phyloP scores from a whole-genome alignment of 2,113 vertebrate genomes.

The Saccopteryx leptura region DNA sequence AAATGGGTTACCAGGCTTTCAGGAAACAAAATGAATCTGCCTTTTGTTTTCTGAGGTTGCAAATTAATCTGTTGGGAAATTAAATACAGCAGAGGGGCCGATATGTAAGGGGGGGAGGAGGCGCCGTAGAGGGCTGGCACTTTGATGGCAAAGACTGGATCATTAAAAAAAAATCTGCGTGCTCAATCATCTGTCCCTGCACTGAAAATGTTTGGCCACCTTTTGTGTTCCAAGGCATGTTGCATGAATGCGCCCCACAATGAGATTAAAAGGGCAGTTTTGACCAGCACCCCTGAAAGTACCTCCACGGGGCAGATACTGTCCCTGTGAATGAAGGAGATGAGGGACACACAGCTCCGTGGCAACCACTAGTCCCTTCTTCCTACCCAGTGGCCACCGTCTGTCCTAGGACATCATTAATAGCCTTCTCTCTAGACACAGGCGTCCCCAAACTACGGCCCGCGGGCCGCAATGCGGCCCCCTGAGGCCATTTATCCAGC shows the following conservation, averaged over 20 bases:
- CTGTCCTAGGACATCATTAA: not conserved
- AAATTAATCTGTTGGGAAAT: not conserved
- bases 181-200: not conserved
- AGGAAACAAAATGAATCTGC: not conserved
- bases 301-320: not conserved
- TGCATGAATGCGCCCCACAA: not conserved
- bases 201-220: not conserved
- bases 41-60: constrained; percentile 46
- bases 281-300: not conserved
- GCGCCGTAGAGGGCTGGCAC: not conserved
- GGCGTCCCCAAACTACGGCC: no score
- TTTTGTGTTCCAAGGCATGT: not conserved
- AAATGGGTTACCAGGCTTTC: constrained; percentile 19
- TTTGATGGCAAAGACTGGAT: not conserved
- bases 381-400: not conserved
- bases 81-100: not conserved
- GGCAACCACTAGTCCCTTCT: not conserved
- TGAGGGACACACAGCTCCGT: not conserved
- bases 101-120: not conserved
- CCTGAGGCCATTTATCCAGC: no score
- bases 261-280: not conserved
- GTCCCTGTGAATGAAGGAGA: not conserved
- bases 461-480: no score
- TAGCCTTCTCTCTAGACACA: no score
- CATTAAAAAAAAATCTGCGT: not conserved